A percentile compares a stretch with the other conserved stretches of the same genome.
phyloP scores from a whole-genome alignment of 2,113 vertebrate species.

The Chaetops frenatus region DNA sequence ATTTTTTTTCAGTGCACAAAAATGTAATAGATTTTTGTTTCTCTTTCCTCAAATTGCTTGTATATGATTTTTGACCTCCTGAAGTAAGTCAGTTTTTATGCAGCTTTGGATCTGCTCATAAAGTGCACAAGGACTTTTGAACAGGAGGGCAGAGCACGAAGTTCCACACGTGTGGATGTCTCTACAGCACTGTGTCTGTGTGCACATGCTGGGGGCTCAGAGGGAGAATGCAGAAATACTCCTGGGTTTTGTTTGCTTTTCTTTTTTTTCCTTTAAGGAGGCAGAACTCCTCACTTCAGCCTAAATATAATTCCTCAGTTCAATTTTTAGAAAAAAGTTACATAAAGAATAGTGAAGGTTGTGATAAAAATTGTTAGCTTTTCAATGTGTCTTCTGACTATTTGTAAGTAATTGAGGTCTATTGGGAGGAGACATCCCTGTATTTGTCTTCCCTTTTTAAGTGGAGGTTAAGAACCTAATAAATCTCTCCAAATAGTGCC shows the following conservation, averaged over 20 bases:
- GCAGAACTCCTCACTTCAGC: not conserved
- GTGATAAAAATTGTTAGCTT: not conserved
- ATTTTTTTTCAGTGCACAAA: not conserved
- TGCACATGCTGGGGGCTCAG: not conserved
- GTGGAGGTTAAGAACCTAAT: slow-evolving; percentile 13
- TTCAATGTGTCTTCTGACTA: not conserved
- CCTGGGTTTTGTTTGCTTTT: not conserved
- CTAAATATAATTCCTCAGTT: not conserved
- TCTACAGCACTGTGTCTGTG: not conserved
- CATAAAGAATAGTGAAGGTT: not conserved
- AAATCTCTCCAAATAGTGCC: not conserved
- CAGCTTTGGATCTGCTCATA: not conserved
- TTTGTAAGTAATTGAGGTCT: not conserved
- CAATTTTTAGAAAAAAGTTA: not conserved
- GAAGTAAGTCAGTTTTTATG: not conserved
- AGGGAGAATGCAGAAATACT: not conserved
- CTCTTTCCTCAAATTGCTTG: not conserved
- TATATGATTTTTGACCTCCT: not conserved
- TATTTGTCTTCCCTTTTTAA: not conserved
- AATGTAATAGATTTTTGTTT: not conserved
- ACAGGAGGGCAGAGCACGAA: not conserved
- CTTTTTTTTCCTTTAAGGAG: not conserved
- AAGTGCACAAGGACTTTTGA: not conserved
- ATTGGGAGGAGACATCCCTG: not conserved
- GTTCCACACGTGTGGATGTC: rapidly evolving